Conservation (phyloP, 1,140 invertebrate species). For the Tribolium madens region DNA sequence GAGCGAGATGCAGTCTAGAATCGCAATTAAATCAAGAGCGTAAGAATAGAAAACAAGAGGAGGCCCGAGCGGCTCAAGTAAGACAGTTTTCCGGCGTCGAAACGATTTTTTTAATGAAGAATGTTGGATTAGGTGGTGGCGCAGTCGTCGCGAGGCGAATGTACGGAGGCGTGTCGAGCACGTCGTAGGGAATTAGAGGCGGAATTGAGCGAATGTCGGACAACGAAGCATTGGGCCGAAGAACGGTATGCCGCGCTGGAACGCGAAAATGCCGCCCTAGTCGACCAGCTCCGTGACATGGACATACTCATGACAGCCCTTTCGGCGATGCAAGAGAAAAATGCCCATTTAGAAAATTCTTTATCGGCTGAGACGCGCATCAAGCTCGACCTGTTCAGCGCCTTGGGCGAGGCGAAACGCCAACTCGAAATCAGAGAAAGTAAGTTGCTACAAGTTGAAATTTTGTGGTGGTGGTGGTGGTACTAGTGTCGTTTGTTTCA, state of each 20-base stretch:
- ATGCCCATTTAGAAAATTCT: slow-evolving; percentile 89
- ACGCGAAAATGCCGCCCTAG: slow-evolving; percentile 59
- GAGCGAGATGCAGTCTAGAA: slow-evolving; percentile 79
- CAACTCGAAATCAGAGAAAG: slow-evolving; percentile 93
- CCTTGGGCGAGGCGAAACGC: slow-evolving; percentile 93
- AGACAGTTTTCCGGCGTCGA: neutral
- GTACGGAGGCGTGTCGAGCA: slow-evolving; percentile 81
- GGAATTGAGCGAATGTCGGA: slow-evolving; percentile 79
- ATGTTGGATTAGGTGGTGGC: slow-evolving; percentile 55
- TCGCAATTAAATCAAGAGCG: slow-evolving; percentile 82
- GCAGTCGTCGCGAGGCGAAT: slow-evolving; percentile 72
- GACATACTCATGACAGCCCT: slow-evolving; percentile 86
- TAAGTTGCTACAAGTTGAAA: slow-evolving; percentile 68
- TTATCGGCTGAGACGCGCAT: slow-evolving; percentile 95
- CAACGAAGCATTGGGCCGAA: slow-evolving; percentile 82
- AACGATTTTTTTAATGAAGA: neutral
- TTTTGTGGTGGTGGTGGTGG: too few species aligned
- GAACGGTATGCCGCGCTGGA: slow-evolving; percentile 68
- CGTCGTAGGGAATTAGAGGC: slow-evolving; percentile 82
- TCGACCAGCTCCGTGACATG: slow-evolving; percentile 80
- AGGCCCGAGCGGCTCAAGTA: slow-evolving; percentile 74
- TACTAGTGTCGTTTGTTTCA: slow-evolving; percentile 68
- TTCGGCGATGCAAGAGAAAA: slow-evolving; percentile 87
- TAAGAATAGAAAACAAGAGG: slow-evolving; percentile 77
- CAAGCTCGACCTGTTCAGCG: slow-evolving; percentile 96